Percentiles rank a stretch among this genome's conserved stretches.
Evolutionary conservation across 2,888 invertebrate species (phyloP).

Genomic region (Lapara coniferarum): DNA sequence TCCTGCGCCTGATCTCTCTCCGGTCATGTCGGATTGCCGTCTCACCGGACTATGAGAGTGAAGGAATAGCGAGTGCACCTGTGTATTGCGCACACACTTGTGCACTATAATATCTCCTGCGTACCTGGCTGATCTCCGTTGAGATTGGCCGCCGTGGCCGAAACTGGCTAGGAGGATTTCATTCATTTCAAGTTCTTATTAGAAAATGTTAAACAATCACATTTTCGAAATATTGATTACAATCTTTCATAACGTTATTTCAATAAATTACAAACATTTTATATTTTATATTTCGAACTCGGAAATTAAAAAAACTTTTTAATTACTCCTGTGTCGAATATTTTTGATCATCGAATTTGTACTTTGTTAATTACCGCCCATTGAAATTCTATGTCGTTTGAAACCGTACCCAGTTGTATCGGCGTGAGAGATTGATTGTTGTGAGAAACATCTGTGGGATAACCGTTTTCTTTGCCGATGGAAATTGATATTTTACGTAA

Average conservation of each 20-base stretch:
- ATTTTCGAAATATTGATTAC: background rate
- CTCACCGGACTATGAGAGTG: no score
- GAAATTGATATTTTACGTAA: conserved; percentile 27
- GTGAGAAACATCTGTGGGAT: conserved; percentile 25
- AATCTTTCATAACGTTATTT: background rate
- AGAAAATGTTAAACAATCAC: background rate
- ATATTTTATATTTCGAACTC: background rate
- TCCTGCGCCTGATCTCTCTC: no score
- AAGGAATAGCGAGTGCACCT: no score
- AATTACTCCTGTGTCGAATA: background rate
- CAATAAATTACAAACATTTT: background rate
- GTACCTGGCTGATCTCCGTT: no score
- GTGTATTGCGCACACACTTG: no score
- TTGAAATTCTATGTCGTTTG: background rate
- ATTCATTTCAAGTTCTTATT: no score
- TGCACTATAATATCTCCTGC: no score
- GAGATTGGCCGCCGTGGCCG: no score
- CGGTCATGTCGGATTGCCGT: no score
- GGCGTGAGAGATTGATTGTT: conserved; percentile 22
- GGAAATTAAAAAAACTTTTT: conserved; percentile 8
- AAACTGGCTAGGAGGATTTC: no score
- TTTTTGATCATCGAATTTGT: conserved; percentile 7
- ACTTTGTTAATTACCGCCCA: background rate
- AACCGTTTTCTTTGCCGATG: conserved; percentile 8
- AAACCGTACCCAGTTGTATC: conserved; percentile 15